These are phyloP conservation scores for Boloria euphrosyne DNA, from an alignment of 2,888 invertebrate species.

Conservation along the genomic window DNA sequence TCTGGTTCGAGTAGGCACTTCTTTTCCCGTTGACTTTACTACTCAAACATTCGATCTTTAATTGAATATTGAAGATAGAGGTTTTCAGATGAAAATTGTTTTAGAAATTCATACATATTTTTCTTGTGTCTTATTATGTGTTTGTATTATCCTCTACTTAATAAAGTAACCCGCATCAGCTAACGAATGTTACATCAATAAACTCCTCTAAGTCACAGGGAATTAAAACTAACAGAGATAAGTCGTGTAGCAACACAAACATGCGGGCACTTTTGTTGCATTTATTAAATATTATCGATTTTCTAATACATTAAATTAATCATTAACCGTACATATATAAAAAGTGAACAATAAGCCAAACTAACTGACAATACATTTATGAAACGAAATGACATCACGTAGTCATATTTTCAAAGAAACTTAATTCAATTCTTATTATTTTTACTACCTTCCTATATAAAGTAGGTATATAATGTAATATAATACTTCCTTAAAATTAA, in stretches of 20 bases:
- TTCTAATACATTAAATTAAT: slow-evolving; percentile 5
- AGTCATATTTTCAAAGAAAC: no score
- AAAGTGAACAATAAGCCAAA: no score
- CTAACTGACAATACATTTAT: no score
- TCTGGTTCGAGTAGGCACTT: slow-evolving; percentile 17
- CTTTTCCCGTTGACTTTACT: slow-evolving; percentile 15
- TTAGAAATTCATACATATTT: neutral
- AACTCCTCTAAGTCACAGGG: slow-evolving; percentile 50
- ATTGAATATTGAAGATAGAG: slow-evolving; percentile 12
- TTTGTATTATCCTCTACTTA: slow-evolving; percentile 28
- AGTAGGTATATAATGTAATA: no score
- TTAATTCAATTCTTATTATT: no score
- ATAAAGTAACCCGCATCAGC: slow-evolving; percentile 50
- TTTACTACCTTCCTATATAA: no score
- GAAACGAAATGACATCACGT: no score
- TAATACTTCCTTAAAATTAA: no score
- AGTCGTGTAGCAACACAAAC: slow-evolving; percentile 45
- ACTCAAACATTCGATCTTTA: slow-evolving; percentile 8
- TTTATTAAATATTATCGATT: slow-evolving; percentile 31
- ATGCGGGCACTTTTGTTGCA: slow-evolving; percentile 48
- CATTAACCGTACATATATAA: neutral
- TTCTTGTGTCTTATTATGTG: slow-evolving; percentile 6
- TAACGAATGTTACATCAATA: slow-evolving; percentile 50
- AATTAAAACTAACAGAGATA: slow-evolving; percentile 54
- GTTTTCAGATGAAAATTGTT: slow-evolving; percentile 5